A percentile compares a stretch with the other conserved stretches of the same genome.
Conservation (phyloP, 2,888 invertebrate genomes). For the Lepas anatifera region DNA sequence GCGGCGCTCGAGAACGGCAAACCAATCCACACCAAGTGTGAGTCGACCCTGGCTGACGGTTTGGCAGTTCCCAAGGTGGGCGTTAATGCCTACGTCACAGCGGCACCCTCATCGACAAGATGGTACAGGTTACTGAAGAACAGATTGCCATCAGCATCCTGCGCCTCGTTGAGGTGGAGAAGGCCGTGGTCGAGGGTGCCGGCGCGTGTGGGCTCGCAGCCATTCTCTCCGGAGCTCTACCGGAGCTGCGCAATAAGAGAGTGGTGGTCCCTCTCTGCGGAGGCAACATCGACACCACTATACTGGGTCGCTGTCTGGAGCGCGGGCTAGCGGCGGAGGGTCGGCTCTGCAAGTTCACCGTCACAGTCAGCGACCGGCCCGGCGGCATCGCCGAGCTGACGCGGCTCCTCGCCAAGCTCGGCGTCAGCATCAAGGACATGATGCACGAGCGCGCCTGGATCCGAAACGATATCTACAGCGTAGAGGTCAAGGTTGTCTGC, state of each 20-base stretch:
- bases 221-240: constrained; percentile 62
- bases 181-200: constrained; percentile 83
- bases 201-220: constrained; percentile 78
- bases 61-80: constrained; percentile 79
- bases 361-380: constrained; percentile 70
- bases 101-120: constrained; percentile 59
- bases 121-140: constrained; percentile 61
- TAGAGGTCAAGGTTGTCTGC: constrained; percentile 63
- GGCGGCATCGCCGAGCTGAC: constrained; percentile 79
- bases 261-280: constrained; percentile 73
- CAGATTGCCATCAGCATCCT: constrained; percentile 71
- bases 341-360: constrained; percentile 51
- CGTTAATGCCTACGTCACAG: constrained; percentile 67
- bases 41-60: constrained; percentile 74
- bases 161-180: constrained; percentile 65
- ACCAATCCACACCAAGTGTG: constrained; percentile 51
- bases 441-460: constrained; percentile 94
- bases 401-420: constrained; percentile 55
- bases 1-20: constrained; percentile 54
- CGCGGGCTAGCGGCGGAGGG: constrained; percentile 79
- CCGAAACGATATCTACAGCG: constrained; percentile 71
- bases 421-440: constrained; percentile 87
- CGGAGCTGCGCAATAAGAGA: constrained; percentile 69
- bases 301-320: constrained; percentile 74
- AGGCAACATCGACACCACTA: constrained; percentile 85